Conservation (phyloP, 2,888 invertebrate species). For the Onthophagus sagittarius region DNA sequence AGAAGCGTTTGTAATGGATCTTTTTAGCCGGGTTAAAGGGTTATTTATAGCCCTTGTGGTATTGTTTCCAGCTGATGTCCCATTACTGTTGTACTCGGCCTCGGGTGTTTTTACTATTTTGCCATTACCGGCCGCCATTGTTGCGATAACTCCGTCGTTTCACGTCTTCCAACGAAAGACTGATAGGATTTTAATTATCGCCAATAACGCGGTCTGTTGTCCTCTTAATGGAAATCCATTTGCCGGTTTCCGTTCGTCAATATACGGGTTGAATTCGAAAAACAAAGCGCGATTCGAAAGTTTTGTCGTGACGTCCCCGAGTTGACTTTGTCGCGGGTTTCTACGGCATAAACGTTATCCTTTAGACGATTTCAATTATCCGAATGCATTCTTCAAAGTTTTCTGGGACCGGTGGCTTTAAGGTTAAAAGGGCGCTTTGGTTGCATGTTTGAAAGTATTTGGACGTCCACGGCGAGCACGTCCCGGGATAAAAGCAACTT, state of each 20-base stretch:
- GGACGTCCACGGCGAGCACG: neutral
- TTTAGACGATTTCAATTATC: slow-evolving; percentile 41
- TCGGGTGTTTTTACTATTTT: neutral
- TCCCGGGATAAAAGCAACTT: neutral
- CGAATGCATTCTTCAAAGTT: slow-evolving; percentile 37
- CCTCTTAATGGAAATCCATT: neutral
- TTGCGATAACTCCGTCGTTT: neutral
- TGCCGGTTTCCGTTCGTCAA: neutral
- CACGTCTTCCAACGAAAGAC: neutral
- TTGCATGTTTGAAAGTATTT: neutral
- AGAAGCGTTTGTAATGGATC: neutral
- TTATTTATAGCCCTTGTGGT: neutral
- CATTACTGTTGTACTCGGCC: neutral
- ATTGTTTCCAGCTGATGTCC: neutral
- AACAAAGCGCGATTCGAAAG: neutral
- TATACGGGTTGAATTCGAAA: neutral
- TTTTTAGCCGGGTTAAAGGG: neutral
- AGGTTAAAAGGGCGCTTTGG: neutral
- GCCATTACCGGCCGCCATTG: neutral
- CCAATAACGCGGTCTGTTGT: neutral
- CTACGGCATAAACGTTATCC: slow-evolving; percentile 35
- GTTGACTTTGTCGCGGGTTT: neutral
- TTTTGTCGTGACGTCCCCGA: neutral
- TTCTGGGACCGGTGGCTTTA: slow-evolving; percentile 6
- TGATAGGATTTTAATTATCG: neutral